Evolutionary conservation across 2,113 vertebrate species (phyloP), one percentile per base, ranked within the genome.

Genomic region (Oreochromis tanganicae): DNA sequence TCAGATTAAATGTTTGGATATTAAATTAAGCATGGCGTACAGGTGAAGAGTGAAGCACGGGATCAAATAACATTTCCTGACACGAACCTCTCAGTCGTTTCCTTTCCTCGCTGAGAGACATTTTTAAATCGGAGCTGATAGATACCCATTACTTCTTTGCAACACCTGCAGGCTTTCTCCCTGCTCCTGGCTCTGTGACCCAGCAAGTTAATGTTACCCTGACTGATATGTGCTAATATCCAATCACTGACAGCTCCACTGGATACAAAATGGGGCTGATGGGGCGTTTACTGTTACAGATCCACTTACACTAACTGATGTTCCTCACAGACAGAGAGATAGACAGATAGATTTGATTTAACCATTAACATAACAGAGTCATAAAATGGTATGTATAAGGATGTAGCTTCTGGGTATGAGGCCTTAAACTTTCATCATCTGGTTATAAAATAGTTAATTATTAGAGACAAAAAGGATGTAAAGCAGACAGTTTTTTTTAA

Each of bases 41-140:
- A 32, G 13, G 36, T 9, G 11, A 9, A 78, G 9, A 6, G 29
- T 6, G 8, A 21, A 48, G 19, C 63, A 83, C 4, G 2, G 55
- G 52, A 38, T 68, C 19, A 14, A 48, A 56, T 81, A 14, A 85
- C 36, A 78, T 29, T 52, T 27, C 68, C 48, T 79, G 81, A 82
- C 80, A 41, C 24, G 34, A 84, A 87, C 27, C 46, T 80, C 17
- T 71, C 54, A 55, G 32, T 36, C 4, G 13, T 55, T 86, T 85
- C 80, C 24, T 1, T 13, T 36, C 19, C n/a, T 43, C 4, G 3
- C 41, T 29, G n/a, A 85, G 73, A 85, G 57, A 38, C 21, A 82
- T 88, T 93, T 85, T 90, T 27, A 88, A 50, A 89, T 83, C 21
- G 55, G 46, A 52, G 57, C 83, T 89, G 82, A 84, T 88, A 71